Percentiles rank a stretch among this genome's conserved stretches.
These are phyloP conservation scores for Bombus cullumanus DNA, from an alignment of 1,140 invertebrate genomes.

Conservation along the genomic window DNA sequence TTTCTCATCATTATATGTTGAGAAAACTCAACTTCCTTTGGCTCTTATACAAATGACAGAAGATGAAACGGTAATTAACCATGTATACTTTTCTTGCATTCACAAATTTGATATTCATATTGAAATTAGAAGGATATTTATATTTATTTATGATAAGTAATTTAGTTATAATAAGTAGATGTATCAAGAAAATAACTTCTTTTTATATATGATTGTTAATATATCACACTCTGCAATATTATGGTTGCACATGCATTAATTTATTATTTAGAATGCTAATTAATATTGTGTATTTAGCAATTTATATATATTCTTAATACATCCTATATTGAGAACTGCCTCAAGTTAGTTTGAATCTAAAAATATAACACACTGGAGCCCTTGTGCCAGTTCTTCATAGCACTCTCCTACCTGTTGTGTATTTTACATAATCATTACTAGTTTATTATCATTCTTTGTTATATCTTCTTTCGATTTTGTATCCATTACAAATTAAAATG, in stretches of 20 bases:
- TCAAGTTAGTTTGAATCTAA: conserved; percentile 62
- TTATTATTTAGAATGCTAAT: too few species aligned
- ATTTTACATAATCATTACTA: conserved; percentile 36
- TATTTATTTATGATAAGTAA: neutral
- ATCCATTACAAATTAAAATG: neutral
- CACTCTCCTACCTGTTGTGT: conserved; percentile 22
- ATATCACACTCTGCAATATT: neutral
- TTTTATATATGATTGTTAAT: neutral
- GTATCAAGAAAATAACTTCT: neutral
- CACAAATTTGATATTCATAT: neutral
- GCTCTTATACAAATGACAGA: conserved; percentile 90
- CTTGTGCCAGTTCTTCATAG: conserved; percentile 63
- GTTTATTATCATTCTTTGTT: conserved; percentile 16
- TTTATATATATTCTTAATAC: conserved; percentile 27
- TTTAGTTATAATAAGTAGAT: neutral
- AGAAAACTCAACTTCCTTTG: conserved; percentile 90
- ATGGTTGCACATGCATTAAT: neutral
- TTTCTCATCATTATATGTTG: conserved; percentile 87
- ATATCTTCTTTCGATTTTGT: neutral
- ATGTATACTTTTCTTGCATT: neutral
- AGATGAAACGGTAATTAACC: conserved; percentile 88
- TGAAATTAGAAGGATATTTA: neutral
- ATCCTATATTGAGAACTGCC: conserved; percentile 67
- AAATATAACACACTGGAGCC: conserved; percentile 69
- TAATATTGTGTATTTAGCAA: conserved; percentile 10